Percentiles rank a stretch among this genome's conserved stretches.
phyloP scores from a whole-genome alignment of 2,797 vertebrate species.

The Bufotes viridis region DNA sequence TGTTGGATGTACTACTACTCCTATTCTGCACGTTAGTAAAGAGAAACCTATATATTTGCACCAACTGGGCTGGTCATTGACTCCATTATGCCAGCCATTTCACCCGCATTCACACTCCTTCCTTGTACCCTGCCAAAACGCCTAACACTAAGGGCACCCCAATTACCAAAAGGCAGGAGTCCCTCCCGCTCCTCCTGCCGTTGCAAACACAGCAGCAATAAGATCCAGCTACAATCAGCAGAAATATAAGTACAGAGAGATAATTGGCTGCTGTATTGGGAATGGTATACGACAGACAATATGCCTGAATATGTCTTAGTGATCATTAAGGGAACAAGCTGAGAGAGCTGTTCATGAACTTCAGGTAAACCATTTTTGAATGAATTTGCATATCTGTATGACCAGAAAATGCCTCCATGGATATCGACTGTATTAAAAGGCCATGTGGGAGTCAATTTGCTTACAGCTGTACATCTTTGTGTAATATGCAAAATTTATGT shows the following conservation, averaged over 20 bases:
- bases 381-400: constrained; percentile 25
- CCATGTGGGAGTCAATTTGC: constrained; percentile 26
- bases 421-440: constrained; percentile 12
- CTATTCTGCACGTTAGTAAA: too few relatives aligned
- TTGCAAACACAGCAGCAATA: neutral
- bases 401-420: neutral
- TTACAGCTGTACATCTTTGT: constrained; percentile 32
- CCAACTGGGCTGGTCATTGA: too few relatives aligned
- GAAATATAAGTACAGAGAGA: neutral
- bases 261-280: neutral
- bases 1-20: too few relatives aligned
- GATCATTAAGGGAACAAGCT: neutral
- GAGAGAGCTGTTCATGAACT: constrained; percentile 6
- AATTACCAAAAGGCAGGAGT: too few relatives aligned
- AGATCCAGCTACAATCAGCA: neutral
- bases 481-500: constrained; percentile 37
- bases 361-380: constrained; percentile 21
- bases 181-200: too few relatives aligned
- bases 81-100: too few relatives aligned
- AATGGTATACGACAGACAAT: neutral
- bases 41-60: too few relatives aligned
- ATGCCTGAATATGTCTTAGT: neutral
- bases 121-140: too few relatives aligned
- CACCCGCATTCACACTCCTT: too few relatives aligned
- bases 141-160: too few relatives aligned